Conservation (phyloP, 2,797 vertebrate genomes). For the Cercopithecus diana region DNA sequence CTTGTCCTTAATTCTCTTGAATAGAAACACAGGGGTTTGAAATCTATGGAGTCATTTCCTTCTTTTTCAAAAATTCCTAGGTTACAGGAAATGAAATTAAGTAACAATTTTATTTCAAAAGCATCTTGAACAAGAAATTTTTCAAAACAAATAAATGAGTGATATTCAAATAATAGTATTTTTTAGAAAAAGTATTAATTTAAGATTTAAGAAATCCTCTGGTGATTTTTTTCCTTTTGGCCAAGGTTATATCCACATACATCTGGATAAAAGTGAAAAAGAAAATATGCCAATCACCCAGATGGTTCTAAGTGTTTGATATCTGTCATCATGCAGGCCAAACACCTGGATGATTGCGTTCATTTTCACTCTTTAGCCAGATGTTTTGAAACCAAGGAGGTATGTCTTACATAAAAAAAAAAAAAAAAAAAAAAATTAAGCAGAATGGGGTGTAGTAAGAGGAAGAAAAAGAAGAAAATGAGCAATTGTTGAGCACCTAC, state of each 20-base stretch:
- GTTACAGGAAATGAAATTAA: constrained; percentile 24
- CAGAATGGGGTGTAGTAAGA: background rate
- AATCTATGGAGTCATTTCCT: background rate
- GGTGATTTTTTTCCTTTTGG: background rate
- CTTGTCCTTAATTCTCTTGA: background rate
- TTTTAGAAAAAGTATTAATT: background rate
- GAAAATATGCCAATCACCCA: constrained; percentile 37
- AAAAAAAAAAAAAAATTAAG: background rate
- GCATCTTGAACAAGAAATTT: background rate
- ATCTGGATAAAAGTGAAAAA: constrained; percentile 45
- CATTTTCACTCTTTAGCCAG: constrained; percentile 64
- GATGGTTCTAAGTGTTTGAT: constrained; percentile 56
- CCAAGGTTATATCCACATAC: background rate
- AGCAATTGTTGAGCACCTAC: background rate
- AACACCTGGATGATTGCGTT: constrained; percentile 65
- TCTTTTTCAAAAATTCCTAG: background rate
- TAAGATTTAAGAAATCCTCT: background rate
- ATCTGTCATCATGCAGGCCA: constrained; percentile 59
- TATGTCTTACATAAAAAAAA: constrained; percentile 22
- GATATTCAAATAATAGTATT: background rate
- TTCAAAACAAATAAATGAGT: background rate
- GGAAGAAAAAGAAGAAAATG: background rate
- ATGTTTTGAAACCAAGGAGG: constrained; percentile 55
- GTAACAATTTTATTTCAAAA: background rate
- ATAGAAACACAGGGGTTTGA: background rate